Conservation (phyloP, 2,113 vertebrate species). For the Emydura subglobosa region DNA sequence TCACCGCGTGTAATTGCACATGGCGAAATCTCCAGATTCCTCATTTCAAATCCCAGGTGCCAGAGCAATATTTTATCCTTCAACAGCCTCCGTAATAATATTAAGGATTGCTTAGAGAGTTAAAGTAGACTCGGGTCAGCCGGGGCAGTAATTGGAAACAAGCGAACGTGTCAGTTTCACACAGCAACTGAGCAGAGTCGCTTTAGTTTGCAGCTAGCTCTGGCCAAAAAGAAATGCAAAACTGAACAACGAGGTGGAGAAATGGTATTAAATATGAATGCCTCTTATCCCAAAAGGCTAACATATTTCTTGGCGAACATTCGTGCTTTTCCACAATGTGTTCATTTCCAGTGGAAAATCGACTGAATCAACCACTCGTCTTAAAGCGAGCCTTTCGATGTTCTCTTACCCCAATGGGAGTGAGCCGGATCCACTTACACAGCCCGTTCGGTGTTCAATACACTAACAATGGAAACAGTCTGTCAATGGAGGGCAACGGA, state of each 20-base stretch:
- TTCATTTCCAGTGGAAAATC: neutral
- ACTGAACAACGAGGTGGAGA: neutral
- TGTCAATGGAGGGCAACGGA: neutral
- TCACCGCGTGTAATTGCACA: neutral
- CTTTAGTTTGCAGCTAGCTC: neutral
- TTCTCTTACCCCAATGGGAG: neutral
- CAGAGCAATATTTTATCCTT: neutral
- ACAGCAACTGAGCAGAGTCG: too few species aligned
- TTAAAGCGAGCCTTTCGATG: neutral
- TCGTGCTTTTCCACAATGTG: neutral
- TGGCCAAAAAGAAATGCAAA: neutral
- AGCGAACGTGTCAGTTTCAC: neutral
- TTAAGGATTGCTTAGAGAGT: neutral
- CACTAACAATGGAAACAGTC: neutral
- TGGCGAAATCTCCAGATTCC: neutral
- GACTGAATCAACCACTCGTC: neutral
- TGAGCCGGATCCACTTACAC: neutral
- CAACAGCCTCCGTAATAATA: neutral
- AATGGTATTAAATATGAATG: neutral
- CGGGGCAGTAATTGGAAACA: neutral
- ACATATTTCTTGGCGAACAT: neutral
- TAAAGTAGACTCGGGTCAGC: neutral
- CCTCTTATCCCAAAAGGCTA: neutral
- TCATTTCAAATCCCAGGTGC: neutral
- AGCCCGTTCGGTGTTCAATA: neutral